Base-by-base conservation (phyloP, 2,113 vertebrate genomes). In the Motacilla tschutschensis region DNA sequence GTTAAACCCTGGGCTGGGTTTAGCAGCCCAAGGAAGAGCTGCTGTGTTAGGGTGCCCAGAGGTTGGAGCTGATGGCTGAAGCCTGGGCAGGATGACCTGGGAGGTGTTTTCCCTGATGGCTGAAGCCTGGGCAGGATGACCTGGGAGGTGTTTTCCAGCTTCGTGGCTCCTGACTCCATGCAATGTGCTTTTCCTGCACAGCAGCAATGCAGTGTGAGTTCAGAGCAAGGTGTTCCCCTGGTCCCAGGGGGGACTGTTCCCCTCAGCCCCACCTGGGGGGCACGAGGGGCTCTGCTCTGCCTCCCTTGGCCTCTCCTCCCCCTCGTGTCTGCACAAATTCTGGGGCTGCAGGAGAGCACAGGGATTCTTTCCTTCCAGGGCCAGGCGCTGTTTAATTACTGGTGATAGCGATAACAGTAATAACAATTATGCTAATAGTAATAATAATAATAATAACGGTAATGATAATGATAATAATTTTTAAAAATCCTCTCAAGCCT, bases 141-240 rank as follows among this genome's bases (percentile, higher is more conserved):
- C 22, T 8, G 3, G 17, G 53, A 28, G 40, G 46, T 33, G 3
- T 19, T 66, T n/a, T 3, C 28, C 38, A 13, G 14, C 44, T 36
- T 14, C 1, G 33, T 33, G 33, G 33, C 33, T 33, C 33, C 9
- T 5, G 31, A 2, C 44, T 26, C n/a, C 31, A 1, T 6, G 13
- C 40, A 54, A 35, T 7, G 24, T 9, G 48, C 3, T 25, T 79
- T 51, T 46, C 14, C 29, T 63, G n/a, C 3, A 4, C 9, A 7
- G 6, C n/a, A 33, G 8, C 5, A 4, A 3, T 0, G 4, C 3
- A 1, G 3, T 8, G 14, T 9, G 12, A 9, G n/a, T 20, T 24
- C 47, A n/a, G 4, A 41, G 21, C 10, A 4, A 50, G 41, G 57
- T 16, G 53, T 25, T 21, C 10, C 28, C 31, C 55, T 2, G 6